A percentile compares a stretch with the other conserved stretches of the same genome.
Conservation (phyloP, 2,113 vertebrate species). For the Stomatorhinus ivindoensis region DNA sequence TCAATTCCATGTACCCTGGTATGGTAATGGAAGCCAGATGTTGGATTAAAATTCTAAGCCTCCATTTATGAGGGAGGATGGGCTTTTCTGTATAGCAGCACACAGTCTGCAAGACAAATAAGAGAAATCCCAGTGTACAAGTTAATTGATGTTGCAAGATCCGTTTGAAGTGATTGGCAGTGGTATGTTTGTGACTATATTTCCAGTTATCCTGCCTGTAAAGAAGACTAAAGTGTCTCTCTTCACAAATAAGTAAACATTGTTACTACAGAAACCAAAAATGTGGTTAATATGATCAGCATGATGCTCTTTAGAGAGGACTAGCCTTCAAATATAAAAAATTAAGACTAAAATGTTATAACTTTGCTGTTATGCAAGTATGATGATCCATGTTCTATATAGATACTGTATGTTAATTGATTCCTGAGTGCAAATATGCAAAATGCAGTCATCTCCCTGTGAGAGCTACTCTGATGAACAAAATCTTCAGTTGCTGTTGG, state of each 20-base stretch:
- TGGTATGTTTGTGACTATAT: neutral
- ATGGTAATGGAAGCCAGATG: conserved; percentile 66
- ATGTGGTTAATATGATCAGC: neutral
- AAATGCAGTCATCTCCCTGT: neutral
- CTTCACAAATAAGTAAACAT: neutral
- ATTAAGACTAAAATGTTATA: neutral
- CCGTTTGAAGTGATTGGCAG: conserved; percentile 15
- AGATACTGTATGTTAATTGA: neutral
- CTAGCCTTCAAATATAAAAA: neutral
- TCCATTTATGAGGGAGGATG: conserved; percentile 61
- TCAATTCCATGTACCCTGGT: conserved; percentile 51
- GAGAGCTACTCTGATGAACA: neutral
- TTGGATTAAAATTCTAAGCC: conserved; percentile 62
- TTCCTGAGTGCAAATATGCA: neutral
- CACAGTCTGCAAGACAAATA: conserved; percentile 50
- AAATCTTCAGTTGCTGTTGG: neutral
- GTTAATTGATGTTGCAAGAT: conserved; percentile 32
- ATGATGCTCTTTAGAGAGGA: neutral
- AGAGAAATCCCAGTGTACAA: conserved; percentile 53
- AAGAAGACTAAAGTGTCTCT: neutral
- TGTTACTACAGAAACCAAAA: neutral
- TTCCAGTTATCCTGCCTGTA: neutral
- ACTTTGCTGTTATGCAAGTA: neutral
- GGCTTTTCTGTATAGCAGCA: conserved; percentile 53
- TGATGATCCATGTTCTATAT: neutral